These are phyloP conservation scores for Morelia viridis DNA, from an alignment of 2,797 vertebrate genomes.

Conservation along the genomic window DNA sequence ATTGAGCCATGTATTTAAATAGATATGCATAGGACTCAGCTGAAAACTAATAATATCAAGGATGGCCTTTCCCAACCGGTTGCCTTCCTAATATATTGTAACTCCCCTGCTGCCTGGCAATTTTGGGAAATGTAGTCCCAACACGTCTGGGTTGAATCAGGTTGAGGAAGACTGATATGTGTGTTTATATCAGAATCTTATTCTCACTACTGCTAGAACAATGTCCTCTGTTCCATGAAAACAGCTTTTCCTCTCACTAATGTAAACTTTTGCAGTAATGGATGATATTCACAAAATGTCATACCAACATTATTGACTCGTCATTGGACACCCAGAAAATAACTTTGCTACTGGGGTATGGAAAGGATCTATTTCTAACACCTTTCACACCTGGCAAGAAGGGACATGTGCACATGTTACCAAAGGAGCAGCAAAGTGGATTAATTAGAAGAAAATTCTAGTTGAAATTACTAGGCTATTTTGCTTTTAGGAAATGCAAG, in stretches of 20 bases:
- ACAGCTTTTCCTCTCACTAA: not conserved
- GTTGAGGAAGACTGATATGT: not conserved
- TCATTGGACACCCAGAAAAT: not conserved
- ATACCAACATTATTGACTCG: not conserved
- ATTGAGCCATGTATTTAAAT: not conserved
- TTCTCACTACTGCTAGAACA: not conserved
- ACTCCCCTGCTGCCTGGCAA: no score
- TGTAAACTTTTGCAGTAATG: not conserved
- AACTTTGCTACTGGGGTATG: not conserved
- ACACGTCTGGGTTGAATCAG: no score
- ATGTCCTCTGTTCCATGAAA: not conserved
- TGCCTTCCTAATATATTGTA: no score
- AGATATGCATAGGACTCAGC: not conserved
- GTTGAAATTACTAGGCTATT: not conserved
- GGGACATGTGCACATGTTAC: not conserved
- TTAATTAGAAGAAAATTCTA: conserved; percentile 5
- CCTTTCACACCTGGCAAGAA: not conserved
- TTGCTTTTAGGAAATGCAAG: not conserved
- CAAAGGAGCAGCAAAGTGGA: not conserved
- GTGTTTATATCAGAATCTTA: not conserved
- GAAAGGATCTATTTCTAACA: not conserved
- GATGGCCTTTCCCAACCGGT: no score
- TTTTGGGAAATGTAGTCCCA: no score
- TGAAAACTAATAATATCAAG: no score
- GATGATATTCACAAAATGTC: conserved; percentile 4